phyloP scores from a whole-genome alignment of 1,140 invertebrate genomes.

The Cotesia vestalis region DNA sequence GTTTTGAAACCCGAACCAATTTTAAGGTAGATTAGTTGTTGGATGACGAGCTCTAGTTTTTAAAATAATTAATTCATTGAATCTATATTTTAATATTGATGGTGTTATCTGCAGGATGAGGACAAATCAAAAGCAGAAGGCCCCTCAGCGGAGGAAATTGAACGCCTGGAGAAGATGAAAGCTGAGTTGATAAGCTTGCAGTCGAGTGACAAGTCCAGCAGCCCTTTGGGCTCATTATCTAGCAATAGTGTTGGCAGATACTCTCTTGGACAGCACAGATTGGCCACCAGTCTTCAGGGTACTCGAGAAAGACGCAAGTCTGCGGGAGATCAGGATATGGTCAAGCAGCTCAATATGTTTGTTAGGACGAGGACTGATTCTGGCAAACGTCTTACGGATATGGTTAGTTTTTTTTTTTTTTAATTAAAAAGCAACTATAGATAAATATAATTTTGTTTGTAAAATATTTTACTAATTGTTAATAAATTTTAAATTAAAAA shows the following conservation, averaged over 20 bases:
- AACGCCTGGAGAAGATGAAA: constrained; percentile 70
- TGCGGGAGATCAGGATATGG: constrained; percentile 76
- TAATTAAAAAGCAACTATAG: too few relatives aligned
- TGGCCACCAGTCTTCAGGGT: constrained; percentile 56
- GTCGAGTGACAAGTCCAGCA: constrained; percentile 57
- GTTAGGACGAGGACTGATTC: constrained; percentile 85
- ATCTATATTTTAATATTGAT: too few relatives aligned
- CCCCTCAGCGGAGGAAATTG: constrained; percentile 69
- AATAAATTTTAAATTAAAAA: too few relatives aligned
- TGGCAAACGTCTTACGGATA: constrained; percentile 83
- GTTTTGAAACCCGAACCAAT: background rate
- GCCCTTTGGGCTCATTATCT: constrained; percentile 65
- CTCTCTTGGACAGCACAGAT: constrained; percentile 68
- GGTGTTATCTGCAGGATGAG: constrained; percentile 67
- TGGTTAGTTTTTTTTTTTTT: constrained; percentile 67
- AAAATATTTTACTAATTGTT: too few relatives aligned
- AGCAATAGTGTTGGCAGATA: constrained; percentile 70
- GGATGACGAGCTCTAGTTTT: background rate
- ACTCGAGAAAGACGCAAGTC: constrained; percentile 76
- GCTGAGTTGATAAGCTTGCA: constrained; percentile 62
- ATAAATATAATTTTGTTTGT: too few relatives aligned
- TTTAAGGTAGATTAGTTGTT: constrained; percentile 7
- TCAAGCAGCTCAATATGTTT: constrained; percentile 77
- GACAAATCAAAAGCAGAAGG: constrained; percentile 74
- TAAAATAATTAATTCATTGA: background rate